Base-by-base conservation (phyloP, 2,888 invertebrate genomes). In the Hedychridium roseum region DNA sequence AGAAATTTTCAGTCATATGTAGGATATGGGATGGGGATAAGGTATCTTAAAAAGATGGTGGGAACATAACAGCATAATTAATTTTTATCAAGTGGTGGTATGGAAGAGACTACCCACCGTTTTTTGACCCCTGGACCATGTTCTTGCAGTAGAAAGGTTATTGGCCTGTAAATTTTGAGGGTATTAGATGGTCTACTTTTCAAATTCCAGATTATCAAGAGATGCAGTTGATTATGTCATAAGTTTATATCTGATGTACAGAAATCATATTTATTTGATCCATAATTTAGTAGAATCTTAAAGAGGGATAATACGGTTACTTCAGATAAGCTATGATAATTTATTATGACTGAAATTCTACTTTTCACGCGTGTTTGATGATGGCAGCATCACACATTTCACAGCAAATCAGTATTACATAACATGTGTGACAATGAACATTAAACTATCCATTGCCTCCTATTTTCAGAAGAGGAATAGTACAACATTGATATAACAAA, bases 111-210 rank as follows among this genome's bases (percentile, higher is more conserved):
- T 47, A 85, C 87, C 82, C 81, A 92, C 92, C 82, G 87, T 82
- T 86, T 90, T 92, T 73, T 86, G 87, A 77, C 87, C 87, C 79
- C 82, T 87, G 61, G 88, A 85, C 90, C 91, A 91, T 82, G 87
- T 87, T 79, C 86, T 86, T 32, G 76, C 64, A 62, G 91, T 89
- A 54, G 92, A 90, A 80, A 89, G 88, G 78, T 87, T 86, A 80
- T 85, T 87, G 69, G 87, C 84, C 92, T 92, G 83, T 68, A 85
- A 79, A 48, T 59, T 64, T 62, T 28, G 40, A 56, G 50, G 32
- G 41, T 79, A 32, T n/a, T n/a, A n/a, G n/a, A n/a, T n/a, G n/a
- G n/a, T n/a, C n/a, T n/a, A n/a, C n/a, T n/a, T n/a, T n/a, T n/a
- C n/a, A n/a, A n/a, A n/a, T n/a, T n/a, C n/a, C n/a, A n/a, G n/a